These are phyloP conservation scores for Drosophila kepulauana DNA, from an alignment of 1,140 invertebrate genomes.

Conservation along the genomic window DNA sequence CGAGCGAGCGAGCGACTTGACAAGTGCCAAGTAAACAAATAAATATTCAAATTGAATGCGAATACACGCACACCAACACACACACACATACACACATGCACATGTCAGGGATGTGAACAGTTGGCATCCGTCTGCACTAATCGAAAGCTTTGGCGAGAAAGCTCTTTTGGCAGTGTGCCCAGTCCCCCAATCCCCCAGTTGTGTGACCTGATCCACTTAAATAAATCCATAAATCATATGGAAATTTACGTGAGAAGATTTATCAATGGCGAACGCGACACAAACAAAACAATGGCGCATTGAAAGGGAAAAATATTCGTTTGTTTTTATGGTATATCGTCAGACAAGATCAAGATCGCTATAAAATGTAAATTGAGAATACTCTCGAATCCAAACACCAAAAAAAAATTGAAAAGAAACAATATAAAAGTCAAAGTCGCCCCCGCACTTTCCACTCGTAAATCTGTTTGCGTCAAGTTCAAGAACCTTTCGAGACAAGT, in stretches of 20 bases:
- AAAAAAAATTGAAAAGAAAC: background rate
- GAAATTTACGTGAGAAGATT: constrained; percentile 72
- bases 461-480: constrained; percentile 66
- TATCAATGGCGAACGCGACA: constrained; percentile 40
- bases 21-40: constrained; percentile 67
- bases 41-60: constrained; percentile 73
- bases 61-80: constrained; percentile 20
- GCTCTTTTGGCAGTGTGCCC: constrained; percentile 45
- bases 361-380: constrained; percentile 39
- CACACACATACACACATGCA: constrained; percentile 18
- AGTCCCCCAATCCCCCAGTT: constrained; percentile 5
- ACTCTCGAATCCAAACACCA: constrained; percentile 7
- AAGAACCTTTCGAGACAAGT: constrained; percentile 68
- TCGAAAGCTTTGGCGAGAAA: constrained; percentile 43
- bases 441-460: constrained; percentile 66
- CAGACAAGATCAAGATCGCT: constrained; percentile 43
- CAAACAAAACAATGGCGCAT: constrained; percentile 41
- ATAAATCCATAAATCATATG: constrained; percentile 77
- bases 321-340: constrained; percentile 1
- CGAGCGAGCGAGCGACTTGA: constrained; percentile 24
- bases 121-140: constrained; percentile 43
- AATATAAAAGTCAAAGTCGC: constrained; percentile 35
- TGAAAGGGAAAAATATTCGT: constrained; percentile 70
- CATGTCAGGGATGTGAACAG: constrained; percentile 37
- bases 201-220: constrained; percentile 75